Percentiles rank a stretch among this genome's conserved stretches.
phyloP scores from a whole-genome alignment of 2,888 invertebrate genomes.

The Parapristionchus giblindavisi region DNA sequence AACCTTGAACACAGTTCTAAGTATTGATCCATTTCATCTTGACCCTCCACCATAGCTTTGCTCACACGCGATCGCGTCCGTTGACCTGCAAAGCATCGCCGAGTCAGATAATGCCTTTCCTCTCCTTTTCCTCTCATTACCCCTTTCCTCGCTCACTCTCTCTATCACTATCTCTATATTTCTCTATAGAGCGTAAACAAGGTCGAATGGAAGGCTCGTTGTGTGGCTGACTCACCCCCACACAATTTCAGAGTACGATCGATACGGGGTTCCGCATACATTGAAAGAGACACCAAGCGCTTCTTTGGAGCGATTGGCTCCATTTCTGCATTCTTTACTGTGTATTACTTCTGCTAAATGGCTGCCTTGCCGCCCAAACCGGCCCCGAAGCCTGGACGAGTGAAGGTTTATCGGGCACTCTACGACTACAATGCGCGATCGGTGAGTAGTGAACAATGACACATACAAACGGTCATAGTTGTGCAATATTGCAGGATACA shows the following conservation, averaged over 20 bases:
- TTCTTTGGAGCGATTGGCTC: slow-evolving; percentile 2
- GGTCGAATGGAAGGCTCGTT: slow-evolving; percentile 13
- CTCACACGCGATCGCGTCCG: slow-evolving; percentile 17
- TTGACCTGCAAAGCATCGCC: slow-evolving; percentile 30
- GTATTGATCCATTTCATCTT: slow-evolving; percentile 19
- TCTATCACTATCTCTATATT: not conserved
- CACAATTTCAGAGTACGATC: slow-evolving; percentile 32
- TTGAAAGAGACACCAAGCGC: slow-evolving; percentile 26
- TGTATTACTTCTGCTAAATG: slow-evolving; percentile 16
- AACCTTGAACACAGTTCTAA: not conserved
- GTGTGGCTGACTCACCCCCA: slow-evolving; percentile 31
- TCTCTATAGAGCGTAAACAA: slow-evolving; percentile 22
- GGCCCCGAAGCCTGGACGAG: slow-evolving; percentile 64
- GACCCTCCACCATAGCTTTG: slow-evolving; percentile 15
- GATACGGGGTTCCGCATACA: slow-evolving; percentile 29
- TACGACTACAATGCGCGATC: slow-evolving; percentile 58
- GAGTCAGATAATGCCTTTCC: no score
- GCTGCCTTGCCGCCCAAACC: slow-evolving; percentile 52
- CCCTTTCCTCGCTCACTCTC: not conserved
- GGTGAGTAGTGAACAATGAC: slow-evolving; percentile 40
- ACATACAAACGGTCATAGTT: not conserved
- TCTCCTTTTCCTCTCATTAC: no score
- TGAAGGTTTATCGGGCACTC: slow-evolving; percentile 61
- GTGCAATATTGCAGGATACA: slow-evolving; percentile 63
- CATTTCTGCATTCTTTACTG: not conserved